phyloP scores from a whole-genome alignment of 2,888 invertebrate species.

The Palloptera scutellata region DNA sequence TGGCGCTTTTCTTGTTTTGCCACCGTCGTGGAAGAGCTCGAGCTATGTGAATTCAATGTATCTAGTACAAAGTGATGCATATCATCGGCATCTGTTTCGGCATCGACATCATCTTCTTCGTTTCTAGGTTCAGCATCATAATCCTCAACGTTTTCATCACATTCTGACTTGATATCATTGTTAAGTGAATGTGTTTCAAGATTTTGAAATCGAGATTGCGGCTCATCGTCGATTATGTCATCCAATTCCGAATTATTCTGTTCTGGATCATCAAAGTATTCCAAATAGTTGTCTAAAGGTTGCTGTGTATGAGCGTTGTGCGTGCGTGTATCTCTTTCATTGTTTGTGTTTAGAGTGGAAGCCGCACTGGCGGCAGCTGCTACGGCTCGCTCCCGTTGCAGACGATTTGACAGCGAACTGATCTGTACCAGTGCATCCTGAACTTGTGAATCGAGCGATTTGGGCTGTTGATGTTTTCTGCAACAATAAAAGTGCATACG shows the following conservation, averaged over 20 bases:
- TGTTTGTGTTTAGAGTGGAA: constrained; percentile 31
- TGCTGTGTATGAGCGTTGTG: constrained; percentile 40
- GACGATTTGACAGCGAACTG: constrained; percentile 53
- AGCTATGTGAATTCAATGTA: constrained; percentile 33
- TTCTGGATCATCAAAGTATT: constrained; percentile 56
- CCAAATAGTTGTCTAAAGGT: constrained; percentile 53
- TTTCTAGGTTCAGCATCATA: constrained; percentile 29
- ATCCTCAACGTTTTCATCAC: constrained; percentile 48
- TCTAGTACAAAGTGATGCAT: constrained; percentile 46
- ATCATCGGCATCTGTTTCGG: constrained; percentile 47
- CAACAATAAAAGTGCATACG: constrained; percentile 4
- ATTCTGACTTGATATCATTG: constrained; percentile 58
- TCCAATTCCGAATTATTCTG: constrained; percentile 55
- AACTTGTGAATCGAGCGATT: constrained; percentile 57
- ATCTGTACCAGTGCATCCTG: constrained; percentile 61
- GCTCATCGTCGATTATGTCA: constrained; percentile 57
- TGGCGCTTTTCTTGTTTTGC: constrained; percentile 31
- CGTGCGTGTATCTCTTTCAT: constrained; percentile 26
- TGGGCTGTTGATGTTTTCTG: constrained; percentile 57
- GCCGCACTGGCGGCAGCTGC: constrained; percentile 43
- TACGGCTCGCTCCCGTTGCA: constrained; percentile 53
- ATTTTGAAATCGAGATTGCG: constrained; percentile 37
- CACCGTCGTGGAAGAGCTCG: constrained; percentile 10
- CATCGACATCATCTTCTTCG: constrained; percentile 49
- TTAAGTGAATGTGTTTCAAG: constrained; percentile 40